A percentile compares a stretch with the other conserved stretches of the same genome.
These are phyloP conservation scores for Eulithis testata DNA, from an alignment of 2,888 invertebrate species.

Conservation along the genomic window DNA sequence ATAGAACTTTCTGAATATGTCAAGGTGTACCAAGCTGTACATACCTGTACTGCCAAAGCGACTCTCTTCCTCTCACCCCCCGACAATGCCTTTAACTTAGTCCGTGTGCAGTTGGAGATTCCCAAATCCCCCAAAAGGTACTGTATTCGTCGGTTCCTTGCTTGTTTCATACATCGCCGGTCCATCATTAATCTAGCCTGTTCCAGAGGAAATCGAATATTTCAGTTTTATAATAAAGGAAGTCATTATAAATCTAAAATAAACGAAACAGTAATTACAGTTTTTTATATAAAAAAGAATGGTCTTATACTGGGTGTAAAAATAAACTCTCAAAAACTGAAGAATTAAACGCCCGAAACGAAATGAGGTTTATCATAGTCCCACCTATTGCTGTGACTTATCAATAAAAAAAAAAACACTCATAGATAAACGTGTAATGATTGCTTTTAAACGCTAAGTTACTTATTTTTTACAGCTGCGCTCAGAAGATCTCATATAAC, in stretches of 20 bases:
- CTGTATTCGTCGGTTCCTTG: slow-evolving; percentile 62
- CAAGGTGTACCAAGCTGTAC: background rate
- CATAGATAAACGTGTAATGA: too few relatives aligned
- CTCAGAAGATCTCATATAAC: too few relatives aligned
- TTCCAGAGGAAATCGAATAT: background rate
- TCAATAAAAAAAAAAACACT: too few relatives aligned
- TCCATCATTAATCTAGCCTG: slow-evolving; percentile 92
- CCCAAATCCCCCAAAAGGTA: slow-evolving; percentile 87
- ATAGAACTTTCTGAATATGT: background rate
- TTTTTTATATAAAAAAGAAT: too few relatives aligned
- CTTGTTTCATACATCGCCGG: slow-evolving; percentile 70
- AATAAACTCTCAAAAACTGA: too few relatives aligned
- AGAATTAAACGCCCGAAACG: too few relatives aligned
- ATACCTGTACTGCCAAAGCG: slow-evolving; percentile 93
- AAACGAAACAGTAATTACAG: too few relatives aligned
- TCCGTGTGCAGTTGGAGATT: slow-evolving; percentile 88
- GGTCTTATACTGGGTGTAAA: too few relatives aligned
- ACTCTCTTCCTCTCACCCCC: slow-evolving; percentile 96
- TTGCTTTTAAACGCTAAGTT: too few relatives aligned
- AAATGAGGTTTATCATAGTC: too few relatives aligned
- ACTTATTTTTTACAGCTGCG: too few relatives aligned
- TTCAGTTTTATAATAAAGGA: background rate
- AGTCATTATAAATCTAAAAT: background rate
- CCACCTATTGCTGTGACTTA: too few relatives aligned
- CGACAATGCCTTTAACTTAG: slow-evolving; percentile 90